Evolutionary conservation across 2,797 vertebrate genomes (phyloP).

Genomic region (Pseudochirops cupreus): DNA sequence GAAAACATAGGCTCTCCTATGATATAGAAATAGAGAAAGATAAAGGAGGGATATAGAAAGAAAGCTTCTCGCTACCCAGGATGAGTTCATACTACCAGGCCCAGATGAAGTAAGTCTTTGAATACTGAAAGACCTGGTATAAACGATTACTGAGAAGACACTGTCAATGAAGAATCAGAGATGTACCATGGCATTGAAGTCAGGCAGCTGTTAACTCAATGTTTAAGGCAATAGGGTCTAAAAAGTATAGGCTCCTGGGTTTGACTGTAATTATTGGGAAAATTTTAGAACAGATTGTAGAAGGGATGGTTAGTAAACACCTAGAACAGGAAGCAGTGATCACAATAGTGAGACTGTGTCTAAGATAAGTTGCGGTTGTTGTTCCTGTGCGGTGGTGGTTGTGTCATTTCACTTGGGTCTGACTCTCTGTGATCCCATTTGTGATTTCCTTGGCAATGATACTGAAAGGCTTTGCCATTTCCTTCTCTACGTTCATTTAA

Average conservation of each 20-base stretch:
- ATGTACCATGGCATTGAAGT: neutral
- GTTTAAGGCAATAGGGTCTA: neutral
- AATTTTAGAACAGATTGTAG: neutral
- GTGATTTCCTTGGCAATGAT: neutral
- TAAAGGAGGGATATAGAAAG: neutral
- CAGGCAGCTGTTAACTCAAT: neutral
- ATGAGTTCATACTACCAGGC: neutral
- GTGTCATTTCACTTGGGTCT: neutral
- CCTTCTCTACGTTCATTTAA: neutral
- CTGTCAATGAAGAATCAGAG: neutral
- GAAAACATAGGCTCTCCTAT: too few relatives aligned
- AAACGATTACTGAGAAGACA: neutral
- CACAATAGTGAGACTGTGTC: neutral
- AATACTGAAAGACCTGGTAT: neutral
- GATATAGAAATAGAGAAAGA: too few relatives aligned
- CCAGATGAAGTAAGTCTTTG: neutral
- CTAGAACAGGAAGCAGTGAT: neutral
- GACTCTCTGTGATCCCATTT: neutral
- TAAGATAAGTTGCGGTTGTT: neutral
- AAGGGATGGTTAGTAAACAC: neutral
- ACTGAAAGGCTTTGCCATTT: neutral
- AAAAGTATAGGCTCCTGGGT: neutral
- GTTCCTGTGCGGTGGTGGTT: too few relatives aligned
- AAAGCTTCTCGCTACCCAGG: neutral
- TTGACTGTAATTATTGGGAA: neutral